Base-by-base conservation (phyloP, 2,113 vertebrate genomes). In the Acrocephalus arundinaceus region DNA sequence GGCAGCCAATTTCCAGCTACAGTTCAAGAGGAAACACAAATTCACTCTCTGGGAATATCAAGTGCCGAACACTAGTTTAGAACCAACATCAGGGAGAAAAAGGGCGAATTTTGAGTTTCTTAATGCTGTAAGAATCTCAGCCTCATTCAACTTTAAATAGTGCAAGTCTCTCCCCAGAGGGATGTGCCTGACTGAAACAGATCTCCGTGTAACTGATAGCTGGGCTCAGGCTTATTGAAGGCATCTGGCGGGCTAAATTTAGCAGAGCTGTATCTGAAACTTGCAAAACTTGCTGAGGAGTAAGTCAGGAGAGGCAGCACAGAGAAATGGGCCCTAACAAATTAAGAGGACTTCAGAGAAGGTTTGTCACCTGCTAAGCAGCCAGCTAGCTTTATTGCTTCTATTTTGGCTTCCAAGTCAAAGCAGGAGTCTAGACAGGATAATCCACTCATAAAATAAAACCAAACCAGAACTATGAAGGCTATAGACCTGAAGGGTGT, bases 191-290 rank as follows among this genome's bases (percentile, higher is more conserved):
- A 81, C n/a, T 96, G 92, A 95, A 97, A 97, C 37, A 73, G 70
- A 96, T 91, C 96, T 79, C 48, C 1, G 3, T 67, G 90, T 91
- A 97, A 97, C 85, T 33, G 92, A 97, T 94, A 94, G 95, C 90
- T 91, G 43, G 85, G 88, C 87, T 94, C 30, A 23, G 57, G 89
- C 91, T 96, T 94, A 94, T 63, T 95, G 95, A 94, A 97, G 96
- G 97, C 96, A 89, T 83, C 87, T 93, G 91, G 82, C 49, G 45
- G 14, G 86, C 93, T 97, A 97, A 96, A 96, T 96, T 95, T 97
- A 98, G 94, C 84, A 75, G 12, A 94, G 82, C 63, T 87, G 35
- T 59, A 96, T 89, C 73, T 92, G 65, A 71, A 92, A 71, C 75
- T 93, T 30, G 1, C 62, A 94, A 82, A 97, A 86, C 77, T 55